Conservation (phyloP, 2,113 vertebrate species). For the Myotis lucifugus region DNA sequence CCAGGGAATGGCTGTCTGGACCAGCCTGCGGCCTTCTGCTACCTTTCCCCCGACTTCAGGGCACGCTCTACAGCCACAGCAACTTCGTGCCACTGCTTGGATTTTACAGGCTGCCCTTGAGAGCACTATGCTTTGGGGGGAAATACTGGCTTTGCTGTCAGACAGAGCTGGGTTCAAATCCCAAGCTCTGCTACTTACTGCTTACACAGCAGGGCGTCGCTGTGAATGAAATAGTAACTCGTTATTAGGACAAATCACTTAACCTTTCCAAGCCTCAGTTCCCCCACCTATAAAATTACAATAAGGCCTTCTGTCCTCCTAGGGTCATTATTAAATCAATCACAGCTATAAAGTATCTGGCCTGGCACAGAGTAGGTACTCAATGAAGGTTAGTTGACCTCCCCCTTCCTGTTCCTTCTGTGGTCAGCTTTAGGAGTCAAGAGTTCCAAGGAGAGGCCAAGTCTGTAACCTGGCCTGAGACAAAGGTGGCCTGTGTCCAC, state of each 20-base stretch:
- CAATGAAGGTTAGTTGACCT: neutral
- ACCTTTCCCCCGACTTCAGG: neutral
- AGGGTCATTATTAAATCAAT: neutral
- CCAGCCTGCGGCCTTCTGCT: neutral
- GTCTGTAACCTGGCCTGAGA: neutral
- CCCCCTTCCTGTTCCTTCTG: neutral
- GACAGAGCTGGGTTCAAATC: constrained; percentile 10
- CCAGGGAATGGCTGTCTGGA: neutral
- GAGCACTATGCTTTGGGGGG: neutral
- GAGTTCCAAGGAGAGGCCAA: neutral
- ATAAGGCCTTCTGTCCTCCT: neutral
- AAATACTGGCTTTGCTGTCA: neutral
- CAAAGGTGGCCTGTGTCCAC: neutral
- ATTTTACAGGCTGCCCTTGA: neutral
- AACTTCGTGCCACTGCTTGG: neutral
- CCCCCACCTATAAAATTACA: neutral
- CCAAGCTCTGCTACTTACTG: neutral
- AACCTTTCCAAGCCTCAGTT: neutral
- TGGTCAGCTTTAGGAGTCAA: neutral
- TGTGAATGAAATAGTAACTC: neutral
- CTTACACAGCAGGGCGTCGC: neutral
- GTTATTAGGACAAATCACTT: neutral
- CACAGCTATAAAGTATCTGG: neutral
- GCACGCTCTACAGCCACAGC: neutral
- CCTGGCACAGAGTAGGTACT: neutral